Base-by-base conservation (phyloP, 2,113 vertebrate species). In the Menura novaehollandiae region DNA sequence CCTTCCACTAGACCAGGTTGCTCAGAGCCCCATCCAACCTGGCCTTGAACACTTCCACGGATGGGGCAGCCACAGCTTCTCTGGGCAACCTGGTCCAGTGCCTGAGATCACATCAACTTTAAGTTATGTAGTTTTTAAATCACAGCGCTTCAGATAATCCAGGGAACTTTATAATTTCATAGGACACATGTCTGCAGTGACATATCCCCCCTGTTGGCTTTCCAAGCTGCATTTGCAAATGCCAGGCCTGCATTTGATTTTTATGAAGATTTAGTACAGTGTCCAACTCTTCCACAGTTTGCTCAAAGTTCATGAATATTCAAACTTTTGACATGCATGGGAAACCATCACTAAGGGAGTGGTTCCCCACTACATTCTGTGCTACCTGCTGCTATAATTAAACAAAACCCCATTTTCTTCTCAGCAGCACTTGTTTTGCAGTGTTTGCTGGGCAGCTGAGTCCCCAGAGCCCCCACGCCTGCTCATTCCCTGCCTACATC, bases 21-120 rank as follows among this genome's bases (percentile, higher is more conserved):
- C 41, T 76, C 24, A 13, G 18, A 60, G 3, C 13, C 4, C 53
- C 0, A 0, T 76, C 62, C 39, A 68, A 1, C 10, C 26, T 27
- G 55, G 24, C 39, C n/a, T 27, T 68, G 78, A 4, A 30, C 55
- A 3, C 17, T 76, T 47, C 62, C 55, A 62, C 41, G n/a, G 30
- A 69, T 19, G 18, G 11, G 12, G 8, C 21, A 76, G 1, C 13
- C 39, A 60, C 9, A 68, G 13, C 6, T 75, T 6, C 39, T 60
- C 53, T 60, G 69, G 33, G 46, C 6, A 46, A 1, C 11, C 16
- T 60, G 53, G 0, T 0, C 28, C 59, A 88, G 37, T 22, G 28
- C 35, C 62, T 33, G 62, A 79, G 9, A 69, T 43, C 15, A 32
- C 24, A 44, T 55, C 71, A 62, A 26, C 7, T 44, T 64, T 84